phyloP scores from a whole-genome alignment of 2,113 vertebrate genomes.

The Dromas ardeola region DNA sequence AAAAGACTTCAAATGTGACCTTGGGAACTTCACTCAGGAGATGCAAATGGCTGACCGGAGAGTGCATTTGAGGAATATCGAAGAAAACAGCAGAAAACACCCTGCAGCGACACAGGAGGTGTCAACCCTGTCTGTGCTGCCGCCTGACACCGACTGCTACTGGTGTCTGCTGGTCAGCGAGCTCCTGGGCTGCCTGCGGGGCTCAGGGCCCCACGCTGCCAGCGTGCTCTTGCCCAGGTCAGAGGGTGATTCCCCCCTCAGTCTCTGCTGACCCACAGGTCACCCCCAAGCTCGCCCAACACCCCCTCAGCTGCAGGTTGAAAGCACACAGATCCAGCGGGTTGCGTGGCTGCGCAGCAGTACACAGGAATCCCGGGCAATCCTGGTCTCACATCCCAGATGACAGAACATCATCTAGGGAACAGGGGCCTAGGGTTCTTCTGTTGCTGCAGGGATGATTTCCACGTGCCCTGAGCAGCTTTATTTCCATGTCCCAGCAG shows the following conservation, averaged over 20 bases:
- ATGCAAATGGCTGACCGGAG: not conserved
- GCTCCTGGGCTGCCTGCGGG: not conserved
- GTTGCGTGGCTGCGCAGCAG: not conserved
- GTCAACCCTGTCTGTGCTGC: no score
- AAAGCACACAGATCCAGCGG: not conserved
- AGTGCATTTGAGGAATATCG: not conserved
- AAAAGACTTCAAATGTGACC: not conserved
- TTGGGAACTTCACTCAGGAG: not conserved
- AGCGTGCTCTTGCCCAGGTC: rapidly evolving
- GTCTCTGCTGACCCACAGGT: not conserved
- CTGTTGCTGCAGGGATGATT: not conserved
- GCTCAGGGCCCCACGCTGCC: not conserved
- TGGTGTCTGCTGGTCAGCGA: not conserved
- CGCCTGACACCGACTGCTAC: rapidly evolving
- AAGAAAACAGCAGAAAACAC: not conserved
- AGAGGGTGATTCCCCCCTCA: not conserved
- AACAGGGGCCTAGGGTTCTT: not conserved
- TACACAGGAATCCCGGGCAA: not conserved
- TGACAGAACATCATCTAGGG: not conserved
- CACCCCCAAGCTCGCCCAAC: not conserved
- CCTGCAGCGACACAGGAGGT: not conserved
- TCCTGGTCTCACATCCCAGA: not conserved
- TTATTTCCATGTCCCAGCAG: not conserved
- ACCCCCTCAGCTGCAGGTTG: not conserved
- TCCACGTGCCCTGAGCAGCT: not conserved